Base-by-base conservation (phyloP, 2,888 invertebrate genomes). In the Synanthedon andrenaeformis region DNA sequence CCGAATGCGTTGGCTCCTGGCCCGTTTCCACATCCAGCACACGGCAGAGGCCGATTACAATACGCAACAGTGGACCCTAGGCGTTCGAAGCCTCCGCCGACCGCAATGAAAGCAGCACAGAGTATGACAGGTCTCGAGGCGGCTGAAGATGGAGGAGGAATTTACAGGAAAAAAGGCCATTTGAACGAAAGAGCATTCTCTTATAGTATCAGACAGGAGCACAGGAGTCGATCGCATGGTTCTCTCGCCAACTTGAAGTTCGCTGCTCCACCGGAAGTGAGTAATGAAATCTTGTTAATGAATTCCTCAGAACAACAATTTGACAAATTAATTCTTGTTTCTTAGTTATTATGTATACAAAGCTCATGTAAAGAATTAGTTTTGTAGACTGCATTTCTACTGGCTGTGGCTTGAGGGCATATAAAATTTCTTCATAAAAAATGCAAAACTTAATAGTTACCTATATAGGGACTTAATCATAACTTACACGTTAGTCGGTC, bases 151-250 rank as follows among this genome's bases (percentile, higher is more conserved):
- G 85, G 89, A 0, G 89, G 90, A 0, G 91, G 95, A 52, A 96
- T 96, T 59, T 96, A 96, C 73, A 89, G 95, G 65, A 93, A 96
- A 72, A 96, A 96, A 69, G 96, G 96, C 0, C 96, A 97, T 70
- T 82, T 97, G 61, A 97, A 97, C 79, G 97, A 97, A 77, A 89
- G 96, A 53, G 97, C 97, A 23, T 97, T 97, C 74, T 96, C 96
- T 55, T 96, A 97, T 83, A 96, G 96, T 64, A 97, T 97, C 71
- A 89, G 97, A 55, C 96, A 97, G 76, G 97, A 97, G 76, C 96
- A 97, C 74, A 91, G 97, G 61, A 96, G 96, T 74, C 90, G 97
- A 58, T 96, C 96, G 68, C 96, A 97, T 78, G 96, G 96, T 56
- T 96, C 96, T 57, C 88, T 97, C 74, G 96, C 96, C 57, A 96